These are phyloP conservation scores for Clarias pachynema DNA, from an alignment of 2,797 vertebrate species.

Conservation along the genomic window DNA sequence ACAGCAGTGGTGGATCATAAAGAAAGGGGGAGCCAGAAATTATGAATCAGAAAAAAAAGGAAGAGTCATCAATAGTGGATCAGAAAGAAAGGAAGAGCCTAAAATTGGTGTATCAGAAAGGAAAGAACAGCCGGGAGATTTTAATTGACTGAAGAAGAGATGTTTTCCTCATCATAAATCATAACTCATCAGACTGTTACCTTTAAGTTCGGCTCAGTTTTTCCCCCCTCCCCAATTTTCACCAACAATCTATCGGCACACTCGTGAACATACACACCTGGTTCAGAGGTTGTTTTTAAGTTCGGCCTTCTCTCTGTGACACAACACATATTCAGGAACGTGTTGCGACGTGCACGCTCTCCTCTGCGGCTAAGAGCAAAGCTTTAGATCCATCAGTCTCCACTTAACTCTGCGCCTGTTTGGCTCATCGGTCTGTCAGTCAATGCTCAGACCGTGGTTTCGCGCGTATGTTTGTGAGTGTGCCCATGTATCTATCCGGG, in stretches of 20 bases:
- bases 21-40: no score
- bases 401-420: conserved; percentile 8
- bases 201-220: neutral
- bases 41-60: no score
- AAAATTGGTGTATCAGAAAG: no score
- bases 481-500: neutral
- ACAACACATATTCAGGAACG: conserved; percentile 23
- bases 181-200: no score
- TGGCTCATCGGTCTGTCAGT: conserved; percentile 30
- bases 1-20: no score
- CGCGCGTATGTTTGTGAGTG: neutral
- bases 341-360: conserved; percentile 13
- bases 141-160: no score
- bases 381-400: conserved; percentile 29
- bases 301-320: neutral
- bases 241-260: neutral
- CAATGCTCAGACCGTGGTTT: neutral
- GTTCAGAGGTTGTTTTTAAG: conserved; percentile 26
- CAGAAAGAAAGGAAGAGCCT: neutral
- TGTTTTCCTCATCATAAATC: no score
- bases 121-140: no score
- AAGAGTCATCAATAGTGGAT: neutral
- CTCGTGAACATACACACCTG: conserved; percentile 14
- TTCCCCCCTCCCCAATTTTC: neutral
- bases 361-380: neutral